Evolutionary conservation across 2,888 invertebrate species (phyloP).

Genomic region (Xylocampa areola): DNA sequence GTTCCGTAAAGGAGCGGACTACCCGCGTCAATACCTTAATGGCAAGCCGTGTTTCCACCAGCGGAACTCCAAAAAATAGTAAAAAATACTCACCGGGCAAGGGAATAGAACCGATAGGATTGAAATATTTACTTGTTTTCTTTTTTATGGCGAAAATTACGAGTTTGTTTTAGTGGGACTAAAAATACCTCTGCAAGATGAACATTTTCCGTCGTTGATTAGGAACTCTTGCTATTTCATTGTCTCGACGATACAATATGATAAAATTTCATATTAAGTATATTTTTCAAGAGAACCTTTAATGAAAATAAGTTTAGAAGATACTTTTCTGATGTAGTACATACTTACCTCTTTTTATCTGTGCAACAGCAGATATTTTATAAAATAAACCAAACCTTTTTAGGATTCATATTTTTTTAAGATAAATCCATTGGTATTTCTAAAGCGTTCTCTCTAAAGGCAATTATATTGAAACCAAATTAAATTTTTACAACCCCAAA

Average conservation of each 20-base stretch:
- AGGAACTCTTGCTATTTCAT: neutral
- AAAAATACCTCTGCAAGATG: neutral
- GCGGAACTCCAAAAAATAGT: constrained; percentile 77
- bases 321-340: too few relatives aligned
- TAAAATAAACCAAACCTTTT: too few relatives aligned
- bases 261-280: too few relatives aligned
- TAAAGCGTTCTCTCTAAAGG: constrained; percentile 10
- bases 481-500: constrained; percentile 71
- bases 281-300: too few relatives aligned
- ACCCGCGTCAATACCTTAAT: constrained; percentile 86
- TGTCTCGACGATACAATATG: too few relatives aligned
- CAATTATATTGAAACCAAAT: constrained; percentile 61
- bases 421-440: constrained; percentile 14
- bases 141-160: constrained; percentile 13
- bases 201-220: neutral
- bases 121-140: constrained; percentile 42
- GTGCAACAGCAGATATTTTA: too few relatives aligned
- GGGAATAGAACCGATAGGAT: constrained; percentile 65
- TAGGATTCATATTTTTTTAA: neutral
- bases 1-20: constrained; percentile 71
- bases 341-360: too few relatives aligned
- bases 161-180: neutral
- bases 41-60: constrained; percentile 76
- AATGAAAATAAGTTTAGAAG: too few relatives aligned
- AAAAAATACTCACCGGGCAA: constrained; percentile 69